Base-by-base conservation (phyloP, 2,888 invertebrate genomes). In the Peribatodes rhomboidaria region DNA sequence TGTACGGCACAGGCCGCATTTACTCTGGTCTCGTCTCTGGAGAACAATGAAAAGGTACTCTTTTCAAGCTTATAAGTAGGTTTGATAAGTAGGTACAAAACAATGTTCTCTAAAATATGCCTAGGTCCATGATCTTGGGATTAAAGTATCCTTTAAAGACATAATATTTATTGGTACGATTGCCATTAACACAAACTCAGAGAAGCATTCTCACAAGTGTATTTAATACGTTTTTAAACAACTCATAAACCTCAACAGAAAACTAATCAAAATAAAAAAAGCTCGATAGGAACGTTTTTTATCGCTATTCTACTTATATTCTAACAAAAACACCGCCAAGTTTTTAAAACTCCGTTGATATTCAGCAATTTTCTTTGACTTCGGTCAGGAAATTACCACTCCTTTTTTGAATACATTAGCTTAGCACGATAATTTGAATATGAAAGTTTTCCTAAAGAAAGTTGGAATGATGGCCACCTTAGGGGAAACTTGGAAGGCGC, bases 391-490 rank as follows among this genome's bases (percentile, higher is more conserved):
- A 70, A 72, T 70, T 67, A 70, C 68, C 63, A 69, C 68, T 70
- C 61, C 63, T 68, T 67, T 27, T 69, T 65, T 53, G 65, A 70
- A 70, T 72, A 72, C 46, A 70, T 68, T 65, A 65, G 44, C 39
- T 13, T 57, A 64, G 56, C 61, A 65, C 67, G 67, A 66, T 69
- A 68, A 70, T 70, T 63, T 69, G 59, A 63, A 61, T 72, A 66
- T 56, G 57, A 67, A 70, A 68, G 49, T 70, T 70, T 70, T 66
- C 59, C 41, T 39, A 66, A 65, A 67, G 27, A 66, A 71, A 61
- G 56, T 64, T 49, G 55, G 49, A 75, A 67, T 61, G 46, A 74
- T 82, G 76, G 80, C 31, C 64, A 79, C 78, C 75, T 54, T 71
- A 78, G 72, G 67, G 69, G 65, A 75, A 54, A 65, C 53, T 54